Conservation (phyloP, 2,888 invertebrate genomes). For the Netelia fuscicornis region DNA sequence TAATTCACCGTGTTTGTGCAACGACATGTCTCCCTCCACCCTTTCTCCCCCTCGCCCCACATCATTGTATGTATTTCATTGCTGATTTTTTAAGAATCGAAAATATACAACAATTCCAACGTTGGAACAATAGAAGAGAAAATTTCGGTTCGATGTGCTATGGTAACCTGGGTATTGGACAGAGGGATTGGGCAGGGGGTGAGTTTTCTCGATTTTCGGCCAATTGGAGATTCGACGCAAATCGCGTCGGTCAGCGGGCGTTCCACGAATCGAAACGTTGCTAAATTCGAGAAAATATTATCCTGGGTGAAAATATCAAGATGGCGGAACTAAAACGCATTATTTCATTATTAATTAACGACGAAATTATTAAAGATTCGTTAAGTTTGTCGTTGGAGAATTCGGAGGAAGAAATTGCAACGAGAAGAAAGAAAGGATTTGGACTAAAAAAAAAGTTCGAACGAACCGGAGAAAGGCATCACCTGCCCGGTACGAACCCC, state of each 20-base stretch:
- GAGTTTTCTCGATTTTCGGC: too few relatives aligned
- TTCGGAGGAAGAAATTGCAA: background rate
- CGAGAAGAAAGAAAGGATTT: slow-evolving; percentile 6
- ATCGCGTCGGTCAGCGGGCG: too few relatives aligned
- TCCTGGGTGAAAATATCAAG: too few relatives aligned
- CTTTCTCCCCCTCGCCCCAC: background rate
- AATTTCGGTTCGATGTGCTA: background rate
- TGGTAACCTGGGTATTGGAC: background rate
- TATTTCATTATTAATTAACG: too few relatives aligned
- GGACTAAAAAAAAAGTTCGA: slow-evolving; percentile 18
- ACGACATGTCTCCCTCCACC: background rate
- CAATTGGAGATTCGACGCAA: too few relatives aligned
- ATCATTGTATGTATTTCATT: background rate
- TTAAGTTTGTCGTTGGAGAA: background rate
- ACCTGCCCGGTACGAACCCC: slow-evolving; percentile 51
- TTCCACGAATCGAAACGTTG: too few relatives aligned
- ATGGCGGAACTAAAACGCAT: too few relatives aligned
- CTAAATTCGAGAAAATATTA: too few relatives aligned
- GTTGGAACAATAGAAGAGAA: background rate
- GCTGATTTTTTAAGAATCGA: background rate
- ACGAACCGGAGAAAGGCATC: slow-evolving; percentile 37
- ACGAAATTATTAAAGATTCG: too few relatives aligned
- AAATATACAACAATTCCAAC: background rate
- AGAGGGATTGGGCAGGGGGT: too few relatives aligned
- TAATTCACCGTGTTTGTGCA: slow-evolving; percentile 1